A percentile compares a stretch with the other conserved stretches of the same genome.
Conservation (phyloP, 2,113 vertebrate species). For the Perognathus longimembris region DNA sequence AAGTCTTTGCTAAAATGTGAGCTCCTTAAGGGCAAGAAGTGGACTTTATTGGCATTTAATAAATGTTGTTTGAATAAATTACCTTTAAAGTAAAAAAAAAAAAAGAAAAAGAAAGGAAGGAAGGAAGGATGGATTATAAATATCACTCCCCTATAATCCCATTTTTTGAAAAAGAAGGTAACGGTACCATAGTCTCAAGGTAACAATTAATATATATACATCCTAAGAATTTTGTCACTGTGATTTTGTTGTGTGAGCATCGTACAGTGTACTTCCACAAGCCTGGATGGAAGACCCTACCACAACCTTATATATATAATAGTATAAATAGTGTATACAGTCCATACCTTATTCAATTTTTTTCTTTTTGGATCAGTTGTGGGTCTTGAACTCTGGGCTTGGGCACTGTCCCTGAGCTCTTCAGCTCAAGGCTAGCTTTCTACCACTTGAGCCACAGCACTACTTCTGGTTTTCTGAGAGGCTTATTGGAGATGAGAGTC, state of each 20-base stretch:
- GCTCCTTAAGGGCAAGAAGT: constrained; percentile 78
- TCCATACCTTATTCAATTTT: too few relatives aligned
- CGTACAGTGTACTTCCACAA: not conserved
- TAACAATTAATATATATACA: not conserved
- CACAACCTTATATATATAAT: not conserved
- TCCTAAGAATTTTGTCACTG: not conserved
- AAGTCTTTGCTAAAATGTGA: constrained; percentile 77
- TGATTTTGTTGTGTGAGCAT: not conserved
- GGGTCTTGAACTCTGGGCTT: too few relatives aligned
- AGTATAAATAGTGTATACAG: not conserved
- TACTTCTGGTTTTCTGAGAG: too few relatives aligned
- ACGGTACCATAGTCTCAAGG: not conserved
- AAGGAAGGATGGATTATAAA: too few relatives aligned
- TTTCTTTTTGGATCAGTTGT: too few relatives aligned
- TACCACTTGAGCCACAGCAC: too few relatives aligned
- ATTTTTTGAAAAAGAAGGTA: constrained; percentile 31
- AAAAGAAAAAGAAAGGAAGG: too few relatives aligned
- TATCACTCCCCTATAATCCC: not conserved
- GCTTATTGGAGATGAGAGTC: too few relatives aligned
- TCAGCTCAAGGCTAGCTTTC: too few relatives aligned
- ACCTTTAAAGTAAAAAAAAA: too few relatives aligned
- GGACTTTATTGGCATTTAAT: constrained; percentile 64
- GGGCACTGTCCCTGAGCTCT: too few relatives aligned
- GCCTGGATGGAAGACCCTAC: too few relatives aligned
- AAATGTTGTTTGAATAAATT: constrained; percentile 71